phyloP scores from a whole-genome alignment of 2,797 vertebrate species.

The Syngnathus rostellatus region DNA sequence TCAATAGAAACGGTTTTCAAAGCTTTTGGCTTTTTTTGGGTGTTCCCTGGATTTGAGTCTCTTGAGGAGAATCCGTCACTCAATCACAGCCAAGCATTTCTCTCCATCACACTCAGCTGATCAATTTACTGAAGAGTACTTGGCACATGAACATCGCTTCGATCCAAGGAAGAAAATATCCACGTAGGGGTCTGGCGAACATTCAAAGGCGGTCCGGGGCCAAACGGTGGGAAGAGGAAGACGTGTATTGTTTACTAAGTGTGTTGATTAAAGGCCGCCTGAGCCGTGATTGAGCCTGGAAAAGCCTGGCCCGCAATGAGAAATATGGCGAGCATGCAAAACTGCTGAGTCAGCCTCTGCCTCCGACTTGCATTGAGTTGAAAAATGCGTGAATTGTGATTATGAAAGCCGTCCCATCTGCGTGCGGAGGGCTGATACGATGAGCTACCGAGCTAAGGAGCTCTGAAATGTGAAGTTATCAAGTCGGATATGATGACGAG shows the following conservation, averaged over 20 bases:
- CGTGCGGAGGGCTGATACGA: conserved; percentile 50
- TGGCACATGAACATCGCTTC: conserved; percentile 26
- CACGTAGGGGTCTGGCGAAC: conserved; percentile 20
- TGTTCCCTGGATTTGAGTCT: neutral
- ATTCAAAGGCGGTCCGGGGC: conserved; percentile 26
- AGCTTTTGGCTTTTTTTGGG: neutral
- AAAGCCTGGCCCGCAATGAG: neutral
- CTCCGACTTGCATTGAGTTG: conserved; percentile 41
- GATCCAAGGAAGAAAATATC: conserved; percentile 6
- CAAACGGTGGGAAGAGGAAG: conserved; percentile 20
- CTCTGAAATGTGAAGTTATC: neutral
- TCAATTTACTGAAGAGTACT: conserved; percentile 20
- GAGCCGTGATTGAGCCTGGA: neutral
- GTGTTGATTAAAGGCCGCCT: neutral
- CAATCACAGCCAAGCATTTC: conserved; percentile 31
- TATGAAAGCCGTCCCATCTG: conserved; percentile 46
- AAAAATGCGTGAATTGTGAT: conserved; percentile 58
- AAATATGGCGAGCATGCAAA: conserved; percentile 4
- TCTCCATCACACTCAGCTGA: conserved; percentile 23
- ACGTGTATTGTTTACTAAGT: conserved; percentile 1
- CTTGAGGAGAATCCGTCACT: conserved; percentile 11
- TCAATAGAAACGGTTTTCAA: neutral
- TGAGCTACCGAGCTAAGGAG: neutral
- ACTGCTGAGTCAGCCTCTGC: conserved; percentile 40
- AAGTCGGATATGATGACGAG: neutral